A percentile compares a stretch with the other conserved stretches of the same genome.
phyloP scores from a whole-genome alignment of 2,888 invertebrate genomes.

The Listrodromus nycthemerus region DNA sequence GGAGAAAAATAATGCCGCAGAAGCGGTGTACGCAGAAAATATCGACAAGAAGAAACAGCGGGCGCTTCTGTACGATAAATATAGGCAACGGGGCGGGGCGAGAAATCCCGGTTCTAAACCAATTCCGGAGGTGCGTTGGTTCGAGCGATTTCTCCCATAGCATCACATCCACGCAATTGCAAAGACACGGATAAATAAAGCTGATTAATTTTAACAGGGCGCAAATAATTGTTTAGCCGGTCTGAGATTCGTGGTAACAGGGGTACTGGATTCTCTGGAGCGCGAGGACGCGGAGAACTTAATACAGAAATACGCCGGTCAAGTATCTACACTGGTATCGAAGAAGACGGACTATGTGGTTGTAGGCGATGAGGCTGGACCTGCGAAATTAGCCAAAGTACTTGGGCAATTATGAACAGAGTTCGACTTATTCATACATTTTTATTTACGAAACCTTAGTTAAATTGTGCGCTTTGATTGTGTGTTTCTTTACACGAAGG shows the following conservation, averaged over 20 bases:
- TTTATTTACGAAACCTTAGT: not conserved
- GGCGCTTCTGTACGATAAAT: slow-evolving; percentile 90
- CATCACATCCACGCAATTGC: not conserved
- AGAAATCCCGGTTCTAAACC: slow-evolving; percentile 93
- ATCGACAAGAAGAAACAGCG: slow-evolving; percentile 89
- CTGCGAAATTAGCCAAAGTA: slow-evolving; percentile 91
- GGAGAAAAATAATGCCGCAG: slow-evolving; percentile 52
- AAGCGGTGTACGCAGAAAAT: slow-evolving; percentile 88
- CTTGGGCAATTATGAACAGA: not conserved
- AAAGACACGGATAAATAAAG: not conserved
- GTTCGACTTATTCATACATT: slow-evolving; percentile 70
- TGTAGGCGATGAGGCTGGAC: slow-evolving; percentile 94
- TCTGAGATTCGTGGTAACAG: slow-evolving; percentile 91
- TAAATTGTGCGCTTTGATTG: not conserved
- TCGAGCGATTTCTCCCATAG: not conserved
- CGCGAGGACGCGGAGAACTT: slow-evolving; percentile 91
- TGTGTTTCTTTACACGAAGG: slow-evolving; percentile 78
- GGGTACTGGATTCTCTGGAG: slow-evolving; percentile 95
- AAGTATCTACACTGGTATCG: slow-evolving; percentile 90
- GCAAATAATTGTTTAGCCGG: slow-evolving; percentile 90
- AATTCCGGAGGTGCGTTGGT: slow-evolving; percentile 89
- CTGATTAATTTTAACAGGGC: slow-evolving; percentile 86
- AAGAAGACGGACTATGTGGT: slow-evolving; percentile 93
- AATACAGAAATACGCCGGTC: slow-evolving; percentile 93
- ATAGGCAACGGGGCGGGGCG: slow-evolving; percentile 92